These are phyloP conservation scores for Camptogramma bilineatum DNA, from an alignment of 2,888 invertebrate species.

Conservation along the genomic window DNA sequence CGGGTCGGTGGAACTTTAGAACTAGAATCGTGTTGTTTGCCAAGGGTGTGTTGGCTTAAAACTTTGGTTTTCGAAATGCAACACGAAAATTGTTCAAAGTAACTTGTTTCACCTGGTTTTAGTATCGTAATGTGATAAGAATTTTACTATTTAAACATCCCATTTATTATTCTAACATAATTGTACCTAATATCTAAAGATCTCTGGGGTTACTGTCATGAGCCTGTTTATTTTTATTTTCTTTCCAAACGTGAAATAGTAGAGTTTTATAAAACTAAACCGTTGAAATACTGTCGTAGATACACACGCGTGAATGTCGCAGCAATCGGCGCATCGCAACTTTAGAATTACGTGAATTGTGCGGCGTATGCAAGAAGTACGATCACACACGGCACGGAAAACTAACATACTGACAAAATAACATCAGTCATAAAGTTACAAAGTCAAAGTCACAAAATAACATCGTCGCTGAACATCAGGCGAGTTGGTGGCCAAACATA, in stretches of 20 bases:
- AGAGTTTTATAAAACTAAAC: conserved; percentile 10
- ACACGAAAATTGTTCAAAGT: too few relatives aligned
- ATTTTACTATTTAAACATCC: too few relatives aligned
- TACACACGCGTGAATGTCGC: not conserved
- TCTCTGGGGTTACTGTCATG: too few relatives aligned
- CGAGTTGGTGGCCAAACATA: too few relatives aligned
- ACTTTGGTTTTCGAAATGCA: not conserved
- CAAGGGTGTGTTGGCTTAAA: conserved; percentile 14
- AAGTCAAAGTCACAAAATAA: too few relatives aligned
- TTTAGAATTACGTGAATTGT: conserved; percentile 44
- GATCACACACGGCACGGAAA: conserved; percentile 9
- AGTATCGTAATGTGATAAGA: too few relatives aligned
- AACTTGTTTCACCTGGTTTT: not conserved
- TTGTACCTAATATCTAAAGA: too few relatives aligned
- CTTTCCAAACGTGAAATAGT: conserved; percentile 16
- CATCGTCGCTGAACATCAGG: too few relatives aligned
- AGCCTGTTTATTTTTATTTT: too few relatives aligned
- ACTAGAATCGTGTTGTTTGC: conserved; percentile 22
- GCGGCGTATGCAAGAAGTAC: conserved; percentile 19
- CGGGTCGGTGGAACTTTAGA: conserved; percentile 16
- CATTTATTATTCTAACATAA: too few relatives aligned
- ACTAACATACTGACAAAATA: not conserved
- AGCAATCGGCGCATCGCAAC: conserved; percentile 33
- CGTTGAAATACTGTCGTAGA: too few relatives aligned
- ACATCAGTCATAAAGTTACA: too few relatives aligned